phyloP scores from a whole-genome alignment of 2,888 invertebrate genomes.

The Slavum lentiscoides region DNA sequence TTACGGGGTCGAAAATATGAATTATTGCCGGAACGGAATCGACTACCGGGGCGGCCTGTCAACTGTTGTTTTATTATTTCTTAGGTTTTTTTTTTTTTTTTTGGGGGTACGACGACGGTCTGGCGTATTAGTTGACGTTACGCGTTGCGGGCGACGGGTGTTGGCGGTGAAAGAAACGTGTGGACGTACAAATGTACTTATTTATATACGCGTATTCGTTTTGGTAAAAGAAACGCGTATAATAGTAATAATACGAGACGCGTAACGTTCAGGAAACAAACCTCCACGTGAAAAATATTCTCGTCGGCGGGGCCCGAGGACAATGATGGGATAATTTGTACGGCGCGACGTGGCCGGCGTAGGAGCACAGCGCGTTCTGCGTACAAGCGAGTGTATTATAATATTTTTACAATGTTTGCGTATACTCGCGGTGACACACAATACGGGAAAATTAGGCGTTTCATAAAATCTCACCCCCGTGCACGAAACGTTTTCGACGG shows the following conservation, averaged over 20 bases:
- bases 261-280: background rate
- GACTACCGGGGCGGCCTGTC: constrained; percentile 18
- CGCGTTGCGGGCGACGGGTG: background rate
- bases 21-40: background rate
- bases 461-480: no score
- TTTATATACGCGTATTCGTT: background rate
- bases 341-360: background rate
- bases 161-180: background rate
- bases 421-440: no score
- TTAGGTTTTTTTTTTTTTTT: background rate
- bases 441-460: no score
- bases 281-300: constrained; percentile 10
- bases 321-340: constrained; percentile 40
- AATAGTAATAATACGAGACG: background rate
- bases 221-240: constrained; percentile 42
- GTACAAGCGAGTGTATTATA: background rate
- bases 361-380: background rate
- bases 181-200: background rate
- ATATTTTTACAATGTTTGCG: background rate
- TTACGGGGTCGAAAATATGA: constrained; percentile 10
- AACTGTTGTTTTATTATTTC: background rate
- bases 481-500: no score
- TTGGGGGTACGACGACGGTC: background rate
- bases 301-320: constrained; percentile 8
- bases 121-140: background rate